Evolutionary conservation across 2,113 vertebrate species (phyloP).

Genomic region (Pavo muticus): DNA sequence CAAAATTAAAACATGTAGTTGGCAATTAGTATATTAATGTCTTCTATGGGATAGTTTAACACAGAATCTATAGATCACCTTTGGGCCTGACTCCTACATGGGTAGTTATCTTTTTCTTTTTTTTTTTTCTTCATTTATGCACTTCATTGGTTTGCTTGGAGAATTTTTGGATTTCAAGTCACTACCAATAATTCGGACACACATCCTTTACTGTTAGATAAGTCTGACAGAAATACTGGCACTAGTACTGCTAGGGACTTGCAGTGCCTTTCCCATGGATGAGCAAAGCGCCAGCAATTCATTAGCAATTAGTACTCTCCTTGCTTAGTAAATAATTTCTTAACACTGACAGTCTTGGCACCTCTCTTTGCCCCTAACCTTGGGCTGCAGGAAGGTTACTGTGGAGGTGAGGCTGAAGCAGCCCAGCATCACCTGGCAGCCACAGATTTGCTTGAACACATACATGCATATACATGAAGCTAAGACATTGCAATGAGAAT

Average conservation of each 20-base stretch:
- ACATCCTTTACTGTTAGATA: neutral
- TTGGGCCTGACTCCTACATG: neutral
- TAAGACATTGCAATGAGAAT: neutral
- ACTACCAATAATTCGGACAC: neutral
- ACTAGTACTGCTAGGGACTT: neutral
- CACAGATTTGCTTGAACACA: neutral
- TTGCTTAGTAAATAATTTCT: neutral
- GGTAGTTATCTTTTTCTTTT: neutral
- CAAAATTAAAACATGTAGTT: neutral
- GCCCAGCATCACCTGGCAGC: neutral
- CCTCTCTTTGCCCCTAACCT: neutral
- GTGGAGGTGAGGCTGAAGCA: neutral
- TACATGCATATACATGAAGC: no score
- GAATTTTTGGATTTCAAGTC: neutral
- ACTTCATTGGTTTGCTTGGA: neutral
- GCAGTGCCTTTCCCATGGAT: neutral
- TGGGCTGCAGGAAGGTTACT: neutral
- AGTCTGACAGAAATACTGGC: neutral
- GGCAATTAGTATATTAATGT: neutral
- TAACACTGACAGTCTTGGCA: neutral
- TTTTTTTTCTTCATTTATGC: neutral
- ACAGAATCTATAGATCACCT: neutral
- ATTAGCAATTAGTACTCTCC: neutral
- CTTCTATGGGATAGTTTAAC: neutral
- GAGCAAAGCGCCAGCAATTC: neutral